These are phyloP conservation scores for Limosa lapponica DNA, from an alignment of 2,797 vertebrate genomes.

Conservation along the genomic window DNA sequence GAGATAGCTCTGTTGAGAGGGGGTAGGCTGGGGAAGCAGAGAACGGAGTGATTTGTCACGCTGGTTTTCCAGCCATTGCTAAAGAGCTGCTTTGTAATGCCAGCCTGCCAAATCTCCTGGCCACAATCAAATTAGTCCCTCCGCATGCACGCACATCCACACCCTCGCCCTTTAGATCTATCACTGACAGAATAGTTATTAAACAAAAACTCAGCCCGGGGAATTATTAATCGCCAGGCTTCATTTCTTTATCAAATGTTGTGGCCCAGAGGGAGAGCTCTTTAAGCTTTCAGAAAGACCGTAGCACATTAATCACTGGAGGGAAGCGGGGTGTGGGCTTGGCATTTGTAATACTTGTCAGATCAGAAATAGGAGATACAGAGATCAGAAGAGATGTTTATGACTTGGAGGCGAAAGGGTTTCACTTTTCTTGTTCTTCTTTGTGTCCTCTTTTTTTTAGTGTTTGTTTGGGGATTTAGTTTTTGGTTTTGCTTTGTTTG, in stretches of 20 bases:
- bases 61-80: constrained; percentile 61
- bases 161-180: constrained; percentile 81
- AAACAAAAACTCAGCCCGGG: constrained; percentile 88
- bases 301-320: constrained; percentile 70
- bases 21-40: constrained; percentile 3
- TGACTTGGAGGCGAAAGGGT: not conserved
- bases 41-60: constrained; percentile 72
- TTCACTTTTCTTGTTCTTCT: not conserved
- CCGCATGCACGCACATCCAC: constrained; percentile 49
- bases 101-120: constrained; percentile 67
- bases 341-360: constrained; percentile 71
- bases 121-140: constrained; percentile 69
- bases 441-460: not conserved
- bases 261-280: constrained; percentile 78
- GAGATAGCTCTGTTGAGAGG: constrained; percentile 62
- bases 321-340: constrained; percentile 15
- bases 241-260: constrained; percentile 86
- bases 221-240: constrained; percentile 86
- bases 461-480: not conserved
- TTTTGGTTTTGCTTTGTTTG: not conserved
- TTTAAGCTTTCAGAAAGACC: constrained; percentile 69
- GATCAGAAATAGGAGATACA: constrained; percentile 50
- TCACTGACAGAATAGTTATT: constrained; percentile 94
- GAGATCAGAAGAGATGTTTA: constrained; percentile 54
- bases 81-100: constrained; percentile 75